Evolutionary conservation across 1,140 invertebrate species (phyloP).

Genomic region (Episyrphus balteatus): DNA sequence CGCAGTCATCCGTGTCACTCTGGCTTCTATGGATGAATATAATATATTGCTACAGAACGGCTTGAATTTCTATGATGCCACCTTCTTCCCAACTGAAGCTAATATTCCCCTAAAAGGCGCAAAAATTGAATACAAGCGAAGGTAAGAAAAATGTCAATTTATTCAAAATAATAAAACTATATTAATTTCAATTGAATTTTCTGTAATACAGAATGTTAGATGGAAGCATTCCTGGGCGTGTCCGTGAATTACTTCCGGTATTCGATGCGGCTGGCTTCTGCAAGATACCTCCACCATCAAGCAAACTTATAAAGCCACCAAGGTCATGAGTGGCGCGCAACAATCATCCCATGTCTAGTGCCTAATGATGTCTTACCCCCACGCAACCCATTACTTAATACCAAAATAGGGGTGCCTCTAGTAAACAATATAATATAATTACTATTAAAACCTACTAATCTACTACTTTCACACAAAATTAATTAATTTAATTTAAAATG

Average conservation of each 20-base stretch:
- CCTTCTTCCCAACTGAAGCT: constrained; percentile 71
- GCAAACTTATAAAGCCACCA: constrained; percentile 61
- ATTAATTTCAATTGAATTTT: no score
- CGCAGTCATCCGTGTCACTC: constrained; percentile 57
- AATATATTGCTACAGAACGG: constrained; percentile 69
- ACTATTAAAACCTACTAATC: no score
- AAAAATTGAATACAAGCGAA: constrained; percentile 40
- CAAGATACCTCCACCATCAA: constrained; percentile 65
- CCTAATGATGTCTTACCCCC: no score
- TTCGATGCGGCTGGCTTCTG: constrained; percentile 69
- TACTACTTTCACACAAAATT: no score
- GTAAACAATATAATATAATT: no score
- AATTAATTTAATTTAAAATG: no score
- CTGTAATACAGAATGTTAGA: constrained; percentile 40
- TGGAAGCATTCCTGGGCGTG: constrained; percentile 51
- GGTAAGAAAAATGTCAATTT: constrained; percentile 27
- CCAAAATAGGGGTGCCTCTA: no score
- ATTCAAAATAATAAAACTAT: constrained; percentile 1
- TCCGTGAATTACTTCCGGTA: constrained; percentile 63
- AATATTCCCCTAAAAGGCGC: constrained; percentile 45
- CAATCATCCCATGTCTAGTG: no score
- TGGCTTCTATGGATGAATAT: constrained; percentile 69
- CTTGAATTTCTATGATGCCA: constrained; percentile 73
- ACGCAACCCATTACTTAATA: no score
- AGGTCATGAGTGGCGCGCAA: constrained; percentile 15